Base-by-base conservation (phyloP, 2,797 vertebrate genomes). In the Lagocephalus sceleratus region DNA sequence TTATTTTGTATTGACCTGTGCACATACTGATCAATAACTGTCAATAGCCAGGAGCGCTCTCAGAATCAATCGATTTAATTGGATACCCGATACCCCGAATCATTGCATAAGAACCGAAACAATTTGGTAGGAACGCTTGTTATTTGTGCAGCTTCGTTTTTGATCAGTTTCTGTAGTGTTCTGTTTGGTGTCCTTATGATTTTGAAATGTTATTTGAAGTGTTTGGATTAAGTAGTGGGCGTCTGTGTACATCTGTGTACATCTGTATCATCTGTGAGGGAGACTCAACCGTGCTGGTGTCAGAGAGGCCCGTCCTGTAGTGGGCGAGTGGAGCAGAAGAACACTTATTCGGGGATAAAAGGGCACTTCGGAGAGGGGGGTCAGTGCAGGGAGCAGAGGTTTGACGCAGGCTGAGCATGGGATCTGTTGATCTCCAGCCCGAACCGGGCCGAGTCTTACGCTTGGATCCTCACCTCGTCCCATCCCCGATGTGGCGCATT, bases 11-110 rank as follows among this genome's bases (percentile, higher is more conserved):
- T 87, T 82, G 86, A 89, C 88, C 84, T 86, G 84, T 88, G 86
- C 85, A 86, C 86, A 88, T 82, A 87, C 86, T 90, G 87, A 90
- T 89, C 87, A 88, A 86, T 87, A 86, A 88, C 84, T 86, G 69
- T 88, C 73, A 72, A 81, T 73, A 85, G 83, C 58, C 80, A 78
- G 87, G 83, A 81, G 69, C 73, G 81, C 71, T 79, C 68, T 77
- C 73, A 56, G 76, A 77, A 73, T 78, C 62, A 84, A 90, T 73
- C 64, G 70, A 78, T 84, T 75, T 52, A 82, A 88, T 85, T 88
- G 79, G 75, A 85, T 76, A 79, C 78, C 57, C 53, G 70, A 83
- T 69, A 71, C 71, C 69, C 75, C 71, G 68, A 63, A 78, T 68
- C 56, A 74, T 59, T 71, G 75, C 54, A 66, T 67, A 52, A 76